Base-by-base conservation (phyloP, 1,140 invertebrate genomes). In the Hypothenemus hampei region DNA sequence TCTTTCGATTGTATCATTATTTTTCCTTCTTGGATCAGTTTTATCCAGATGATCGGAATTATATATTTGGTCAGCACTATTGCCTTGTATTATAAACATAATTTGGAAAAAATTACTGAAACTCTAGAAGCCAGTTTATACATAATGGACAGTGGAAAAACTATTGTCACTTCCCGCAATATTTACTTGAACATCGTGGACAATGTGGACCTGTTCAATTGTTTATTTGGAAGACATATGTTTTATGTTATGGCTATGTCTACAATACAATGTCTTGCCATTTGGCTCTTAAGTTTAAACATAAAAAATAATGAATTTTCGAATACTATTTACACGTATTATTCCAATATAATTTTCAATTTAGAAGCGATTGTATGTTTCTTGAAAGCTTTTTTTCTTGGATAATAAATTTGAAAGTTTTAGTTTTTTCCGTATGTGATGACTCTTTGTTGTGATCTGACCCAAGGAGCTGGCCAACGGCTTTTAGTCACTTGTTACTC, bases 371-470 rank as follows among this genome's bases (percentile, higher is more conserved):
- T n/a, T n/a, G n/a, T n/a, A n/a, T n/a, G n/a, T n/a, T n/a, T n/a
- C n/a, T n/a, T n/a, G 35, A 37, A 37, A 1, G 4, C 35, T 29
- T 29, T 11, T 29, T 29, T 11, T 29, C 11, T 29, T 11, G 5
- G 5, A 29, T 29, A 29, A 29, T 11, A 5, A 29, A 6, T 29
- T 29, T 11, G 24, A 6, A 5, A 29, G 24, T 48, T 51, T 19
- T 20, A 51, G 48, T 10, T 51, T 4, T 18, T 19, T 3, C 36
- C 40, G 13, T 51, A 29, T 15, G 24, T 35, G 10, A 13, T 51
- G 24, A 51, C 33, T 15, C 24, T 36, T n/a, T 40, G 22, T 26
- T 51, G 48, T 18, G 48, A 51, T 20, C 13, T 39, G 29, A 16
- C 33, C 11, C 26, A 26, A 24, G 18, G 48, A 29, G 10, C 36